Conservation (phyloP, 2,113 vertebrate genomes). For the Perccottus glenii region DNA sequence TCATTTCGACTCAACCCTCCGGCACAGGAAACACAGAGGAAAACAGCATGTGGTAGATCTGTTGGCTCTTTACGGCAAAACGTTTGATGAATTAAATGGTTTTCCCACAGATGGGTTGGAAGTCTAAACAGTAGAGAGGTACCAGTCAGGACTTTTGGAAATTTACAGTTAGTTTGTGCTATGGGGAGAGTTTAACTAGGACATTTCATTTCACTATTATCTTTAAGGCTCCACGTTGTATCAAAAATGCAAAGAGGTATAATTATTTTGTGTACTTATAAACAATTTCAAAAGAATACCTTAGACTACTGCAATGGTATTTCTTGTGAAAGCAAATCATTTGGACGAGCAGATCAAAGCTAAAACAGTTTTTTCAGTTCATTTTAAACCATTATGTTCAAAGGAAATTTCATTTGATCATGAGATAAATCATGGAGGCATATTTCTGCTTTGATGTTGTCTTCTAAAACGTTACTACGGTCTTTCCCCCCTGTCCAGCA, state of each 20-base stretch:
- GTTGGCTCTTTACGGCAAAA: slow-evolving; percentile 43
- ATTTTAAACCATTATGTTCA: too few relatives aligned
- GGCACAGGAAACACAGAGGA: slow-evolving; percentile 32
- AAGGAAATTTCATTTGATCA: too few relatives aligned
- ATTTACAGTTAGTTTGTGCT: neutral
- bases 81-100: slow-evolving; percentile 35
- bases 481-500: too few relatives aligned
- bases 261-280: too few relatives aligned
- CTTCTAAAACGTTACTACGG: too few relatives aligned
- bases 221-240: neutral
- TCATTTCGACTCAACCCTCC: slow-evolving; percentile 35
- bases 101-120: slow-evolving; percentile 39
- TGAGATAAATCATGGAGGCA: too few relatives aligned
- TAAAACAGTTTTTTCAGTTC: too few relatives aligned
- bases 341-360: too few relatives aligned
- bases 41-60: slow-evolving; percentile 16
- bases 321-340: too few relatives aligned
- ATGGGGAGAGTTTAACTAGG: neutral
- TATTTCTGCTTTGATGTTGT: too few relatives aligned
- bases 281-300: too few relatives aligned
- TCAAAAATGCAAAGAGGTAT: neutral
- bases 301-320: too few relatives aligned
- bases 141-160: neutral
- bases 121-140: slow-evolving; percentile 24
- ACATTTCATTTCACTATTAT: neutral